Conservation (phyloP, 2,113 vertebrate species). For the Nyctibius bracteatus region DNA sequence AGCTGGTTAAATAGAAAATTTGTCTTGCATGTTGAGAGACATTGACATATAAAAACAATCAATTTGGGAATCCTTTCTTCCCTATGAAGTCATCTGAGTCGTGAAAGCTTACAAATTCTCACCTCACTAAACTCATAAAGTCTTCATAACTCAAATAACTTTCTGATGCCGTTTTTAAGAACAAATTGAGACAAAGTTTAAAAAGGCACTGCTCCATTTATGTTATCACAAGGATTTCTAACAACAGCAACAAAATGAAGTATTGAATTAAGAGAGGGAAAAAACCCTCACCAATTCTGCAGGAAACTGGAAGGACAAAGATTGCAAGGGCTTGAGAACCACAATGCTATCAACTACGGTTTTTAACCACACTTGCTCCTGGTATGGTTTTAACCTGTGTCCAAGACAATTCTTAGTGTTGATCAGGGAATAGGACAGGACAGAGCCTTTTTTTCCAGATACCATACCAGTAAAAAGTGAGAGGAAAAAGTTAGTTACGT, state of each 20-base stretch:
- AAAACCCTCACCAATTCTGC: not conserved
- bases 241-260: not conserved
- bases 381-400: not conserved
- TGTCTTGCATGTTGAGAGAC: not conserved
- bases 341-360: fast-evolving
- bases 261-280: not conserved
- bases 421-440: not conserved
- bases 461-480: not conserved
- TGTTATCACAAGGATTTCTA: not conserved
- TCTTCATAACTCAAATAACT: not conserved
- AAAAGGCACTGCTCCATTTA: not conserved
- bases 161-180: not conserved
- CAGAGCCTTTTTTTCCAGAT: not conserved
- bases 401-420: not conserved
- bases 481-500: not conserved
- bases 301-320: not conserved
- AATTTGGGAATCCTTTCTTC: not conserved
- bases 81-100: not conserved
- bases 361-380: not conserved
- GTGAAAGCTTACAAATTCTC: not conserved
- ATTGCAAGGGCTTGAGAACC: not conserved
- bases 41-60: fast-evolving
- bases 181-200: not conserved
- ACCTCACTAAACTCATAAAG: not conserved
- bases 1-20: not conserved